Base-by-base conservation (phyloP, 1,140 invertebrate genomes). In the Bombus sylvicola region DNA sequence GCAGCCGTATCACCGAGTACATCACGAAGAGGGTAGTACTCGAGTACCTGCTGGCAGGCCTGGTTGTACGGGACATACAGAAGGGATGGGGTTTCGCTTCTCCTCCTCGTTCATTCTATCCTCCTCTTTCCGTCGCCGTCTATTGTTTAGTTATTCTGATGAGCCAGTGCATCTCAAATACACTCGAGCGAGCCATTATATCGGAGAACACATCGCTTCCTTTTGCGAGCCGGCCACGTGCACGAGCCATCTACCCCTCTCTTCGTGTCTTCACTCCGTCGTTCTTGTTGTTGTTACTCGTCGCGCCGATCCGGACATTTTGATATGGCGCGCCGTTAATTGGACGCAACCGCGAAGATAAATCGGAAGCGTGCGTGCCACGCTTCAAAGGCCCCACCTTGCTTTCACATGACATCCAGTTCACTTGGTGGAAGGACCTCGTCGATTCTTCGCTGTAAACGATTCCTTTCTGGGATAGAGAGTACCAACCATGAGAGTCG, bases 141-240 rank as follows among this genome's bases (percentile, higher is more conserved):
- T 81, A 93, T 93, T 93, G 92, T 93, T 92, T 92, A 90, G 91
- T 89, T 91, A 91, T 92, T 92, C 89, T 79, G 92, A 93, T 92
- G 92, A 93, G 85, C 87, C 88, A 90, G 90, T 91, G 83, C 85
- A 88, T 90, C 89, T 89, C 83, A 88, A 91, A 90, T 88, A 82
- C 88, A 81, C 89, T 91, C 88, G 71, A 92, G 75, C 81, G 86
- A 81, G 84, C 89, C 87, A 92, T 92, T 92, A 91, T 88, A 87
- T 87, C 86, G 76, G 59, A 66, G 89, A 90, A 88, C 85, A 75
- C 83, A 88, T 62, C 83, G 81, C 57, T 68, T 83, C 72, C 86
- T 85, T 87, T 85, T 64, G 74, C 69, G 71, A 66, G 57, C 66
- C 62, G 78, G 88, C 66, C 68, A 57, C 83, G 87, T 31, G 43